Evolutionary conservation across 2,113 vertebrate species (phyloP), one percentile per base, ranked within the genome.

Genomic region (Pelvicachromis taeniatus): DNA sequence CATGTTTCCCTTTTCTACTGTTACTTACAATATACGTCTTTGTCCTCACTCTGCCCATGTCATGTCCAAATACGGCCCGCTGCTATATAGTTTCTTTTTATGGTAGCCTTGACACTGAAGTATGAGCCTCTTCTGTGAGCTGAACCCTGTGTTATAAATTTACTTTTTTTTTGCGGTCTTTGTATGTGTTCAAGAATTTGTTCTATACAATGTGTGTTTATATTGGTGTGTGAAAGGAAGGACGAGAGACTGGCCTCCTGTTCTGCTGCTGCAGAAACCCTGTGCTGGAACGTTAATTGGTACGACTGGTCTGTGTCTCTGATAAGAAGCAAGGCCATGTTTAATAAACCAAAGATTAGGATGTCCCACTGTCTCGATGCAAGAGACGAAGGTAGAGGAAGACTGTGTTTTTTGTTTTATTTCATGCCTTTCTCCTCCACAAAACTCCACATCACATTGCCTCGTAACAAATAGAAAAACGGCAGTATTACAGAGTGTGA

Each of bases 281-380:
- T 78, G 79, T 50, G 56, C 65, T 84, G 91, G 94, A 95, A 94
- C 95, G 92, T 94, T 95, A 96, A 95, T 96, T 94, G 89, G 83
- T 80, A 68, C 88, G 92, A 90, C 87, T 88, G 92, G 85, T 86
- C 87, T 35, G 81, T 52, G 85, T 92, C 81, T 63, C 83, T 88
- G 94, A 95, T 95, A 94, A 93, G 84, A 85, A 38, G 85, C 87
- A 78, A 78, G 87, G 84, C 86, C 42, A 10, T 84, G 86, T 91
- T 88, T 84, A 88, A 94, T 88, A 94, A 92, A 81, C 79, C 89
- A 80, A 50, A 89, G 85, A 91, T 93, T 90, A 88, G 70, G 88
- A 91, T 68, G 87, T 85, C 89, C 59, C 84, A 53, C 58, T 35
- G 82, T 78, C 85, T 84, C 26, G 1, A 17, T 63, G 56, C 19